Evolutionary conservation across 2,888 invertebrate genomes (phyloP), one percentile per base, ranked within the genome.

Genomic region (Tyria jacobaeae): DNA sequence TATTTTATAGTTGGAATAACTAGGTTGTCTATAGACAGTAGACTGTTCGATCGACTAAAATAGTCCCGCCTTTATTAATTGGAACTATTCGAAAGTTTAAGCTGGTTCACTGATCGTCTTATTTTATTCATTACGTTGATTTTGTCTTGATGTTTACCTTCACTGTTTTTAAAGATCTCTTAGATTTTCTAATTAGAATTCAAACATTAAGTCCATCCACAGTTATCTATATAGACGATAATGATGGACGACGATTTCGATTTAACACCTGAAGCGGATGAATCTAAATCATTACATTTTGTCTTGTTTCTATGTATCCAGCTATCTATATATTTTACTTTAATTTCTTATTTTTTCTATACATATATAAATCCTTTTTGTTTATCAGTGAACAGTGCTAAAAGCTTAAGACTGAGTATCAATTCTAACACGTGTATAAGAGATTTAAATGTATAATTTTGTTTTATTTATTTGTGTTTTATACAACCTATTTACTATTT

Each of bases 391-490:
- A 67, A 73, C 77, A 70, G 74, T 78, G 66, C 72, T 64, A 71
- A 75, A 71, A 70, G 71, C 72, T 73, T 72, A 84, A 86, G 86
- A 86, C 86, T 86, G 86, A 85, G 70, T 80, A 74, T 65, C 37
- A 69, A 75, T 75, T 79, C 76, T 67, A 6, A 76, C 75, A 66
- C 62, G 60, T 76, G 76, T 78, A 66, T 69, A 78, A 71, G 79
- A 82, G 81, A 82, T 81, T 73, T 75, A 65, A 70, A 59, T 61
- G 56, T 76, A 69, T 78, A 70, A 49, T 34, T 54, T 71, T 70
- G 68, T 72, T 79, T 68, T 72, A 70, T 75, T 76, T 71, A 44
- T 74, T 73, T n/a, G n/a, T n/a, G n/a, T n/a, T 68, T 63, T 68
- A 68, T 56, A 68, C 57, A 64, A 62, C 61, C 47, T 73, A 62